Conservation (phyloP, 2,113 vertebrate species). For the Chrysochloris asiatica region DNA sequence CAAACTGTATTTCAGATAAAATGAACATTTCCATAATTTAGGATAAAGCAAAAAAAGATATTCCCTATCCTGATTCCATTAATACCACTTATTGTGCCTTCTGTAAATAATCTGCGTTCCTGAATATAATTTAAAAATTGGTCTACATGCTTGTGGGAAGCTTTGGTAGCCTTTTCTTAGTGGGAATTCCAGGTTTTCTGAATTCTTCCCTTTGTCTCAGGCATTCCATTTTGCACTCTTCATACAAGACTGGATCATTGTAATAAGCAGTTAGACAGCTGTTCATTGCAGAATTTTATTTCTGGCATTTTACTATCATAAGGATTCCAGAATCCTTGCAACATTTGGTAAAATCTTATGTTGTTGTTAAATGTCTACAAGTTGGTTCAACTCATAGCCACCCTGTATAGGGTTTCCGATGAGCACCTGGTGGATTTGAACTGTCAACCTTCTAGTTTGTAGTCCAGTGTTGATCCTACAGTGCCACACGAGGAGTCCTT, state of each 20-base stretch:
- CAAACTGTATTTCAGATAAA: slow-evolving; percentile 65
- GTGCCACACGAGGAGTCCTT: no score
- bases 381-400: no score
- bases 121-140: slow-evolving; percentile 32
- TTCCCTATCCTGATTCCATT: slow-evolving; percentile 9
- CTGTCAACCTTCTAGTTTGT: no score
- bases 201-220: slow-evolving; percentile 93
- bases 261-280: slow-evolving; percentile 93
- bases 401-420: no score
- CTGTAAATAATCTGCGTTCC: slow-evolving; percentile 57
- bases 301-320: slow-evolving; percentile 94
- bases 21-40: slow-evolving; percentile 61
- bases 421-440: no score
- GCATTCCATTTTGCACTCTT: slow-evolving; percentile 95
- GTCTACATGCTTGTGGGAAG: slow-evolving; percentile 88
- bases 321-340: slow-evolving; percentile 93
- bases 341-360: slow-evolving; percentile 93
- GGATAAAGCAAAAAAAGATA: slow-evolving; percentile 73
- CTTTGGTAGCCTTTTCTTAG: slow-evolving; percentile 89
- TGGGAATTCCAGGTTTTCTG: slow-evolving; percentile 88
- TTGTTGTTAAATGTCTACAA: no score
- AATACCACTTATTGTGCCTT: neutral
- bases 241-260: slow-evolving; percentile 90
- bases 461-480: no score
- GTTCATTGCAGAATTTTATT: slow-evolving; percentile 92